Conservation (phyloP, 2,888 invertebrate genomes). For the Acanthopleura granulata region DNA sequence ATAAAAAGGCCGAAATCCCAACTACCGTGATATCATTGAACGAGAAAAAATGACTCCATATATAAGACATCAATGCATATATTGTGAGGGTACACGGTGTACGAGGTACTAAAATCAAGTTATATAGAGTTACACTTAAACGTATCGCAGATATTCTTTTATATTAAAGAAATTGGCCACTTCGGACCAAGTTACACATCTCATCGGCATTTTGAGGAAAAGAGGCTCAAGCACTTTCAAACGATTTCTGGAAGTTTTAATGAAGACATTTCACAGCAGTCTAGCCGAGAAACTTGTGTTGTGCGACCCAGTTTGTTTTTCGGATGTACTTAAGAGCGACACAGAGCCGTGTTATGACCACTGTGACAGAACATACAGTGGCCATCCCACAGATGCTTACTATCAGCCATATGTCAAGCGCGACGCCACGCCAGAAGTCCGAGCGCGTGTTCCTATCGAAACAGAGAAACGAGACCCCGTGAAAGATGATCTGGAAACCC, state of each 20-base stretch:
- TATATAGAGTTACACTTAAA: background rate
- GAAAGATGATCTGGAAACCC: background rate
- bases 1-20: too few relatives aligned
- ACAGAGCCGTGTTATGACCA: background rate
- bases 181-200: background rate
- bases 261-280: background rate
- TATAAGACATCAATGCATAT: too few relatives aligned
- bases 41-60: too few relatives aligned
- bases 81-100: too few relatives aligned
- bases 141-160: background rate
- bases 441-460: too few relatives aligned
- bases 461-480: background rate
- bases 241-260: background rate
- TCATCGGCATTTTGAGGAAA: background rate
- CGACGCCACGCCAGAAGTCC: too few relatives aligned
- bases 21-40: too few relatives aligned
- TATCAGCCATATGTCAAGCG: background rate
- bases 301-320: background rate
- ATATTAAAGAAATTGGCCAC: background rate
- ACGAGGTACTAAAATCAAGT: background rate
- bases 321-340: background rate
- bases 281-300: slow-evolving; percentile 7
- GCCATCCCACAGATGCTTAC: background rate
- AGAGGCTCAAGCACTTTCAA: slow-evolving; percentile 6
- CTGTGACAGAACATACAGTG: background rate